These are phyloP conservation scores for Zosterops lateralis DNA, from an alignment of 2,113 vertebrate species.

Conservation along the genomic window DNA sequence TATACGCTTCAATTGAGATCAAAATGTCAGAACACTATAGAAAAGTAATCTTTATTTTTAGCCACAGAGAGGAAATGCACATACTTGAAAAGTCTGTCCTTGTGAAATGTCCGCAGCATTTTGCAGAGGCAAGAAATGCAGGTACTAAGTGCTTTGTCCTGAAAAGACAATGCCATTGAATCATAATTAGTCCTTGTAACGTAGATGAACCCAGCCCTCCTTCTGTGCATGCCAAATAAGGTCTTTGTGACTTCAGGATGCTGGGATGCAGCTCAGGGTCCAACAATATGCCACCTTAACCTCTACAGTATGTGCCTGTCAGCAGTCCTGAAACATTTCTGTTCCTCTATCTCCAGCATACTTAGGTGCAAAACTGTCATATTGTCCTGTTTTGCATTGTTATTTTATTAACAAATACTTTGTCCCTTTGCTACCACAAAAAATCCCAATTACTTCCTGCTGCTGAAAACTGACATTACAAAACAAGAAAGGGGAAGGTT, in stretches of 20 bases:
- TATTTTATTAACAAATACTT: neutral
- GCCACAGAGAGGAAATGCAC: neutral
- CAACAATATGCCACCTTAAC: neutral
- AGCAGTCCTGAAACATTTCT: neutral
- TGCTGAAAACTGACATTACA: neutral
- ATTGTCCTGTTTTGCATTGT: neutral
- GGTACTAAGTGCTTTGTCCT: neutral
- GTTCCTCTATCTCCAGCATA: neutral
- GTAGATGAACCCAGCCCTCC: neutral
- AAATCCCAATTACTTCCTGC: neutral
- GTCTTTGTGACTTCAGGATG: neutral
- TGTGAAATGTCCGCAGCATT: neutral
- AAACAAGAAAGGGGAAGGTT: neutral
- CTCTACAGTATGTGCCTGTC: neutral
- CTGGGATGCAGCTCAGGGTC: neutral
- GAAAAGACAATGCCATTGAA: conserved; percentile 12
- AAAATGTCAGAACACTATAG: neutral
- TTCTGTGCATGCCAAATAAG: neutral
- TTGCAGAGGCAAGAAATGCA: neutral
- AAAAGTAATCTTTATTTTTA: conserved; percentile 16
- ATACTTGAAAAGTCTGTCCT: neutral
- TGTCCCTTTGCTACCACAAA: neutral
- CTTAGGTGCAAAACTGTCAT: neutral
- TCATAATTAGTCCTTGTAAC: conserved; percentile 20
- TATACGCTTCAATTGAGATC: neutral